phyloP scores from a whole-genome alignment of 2,797 vertebrate species.

The Erpetoichthys calabaricus region DNA sequence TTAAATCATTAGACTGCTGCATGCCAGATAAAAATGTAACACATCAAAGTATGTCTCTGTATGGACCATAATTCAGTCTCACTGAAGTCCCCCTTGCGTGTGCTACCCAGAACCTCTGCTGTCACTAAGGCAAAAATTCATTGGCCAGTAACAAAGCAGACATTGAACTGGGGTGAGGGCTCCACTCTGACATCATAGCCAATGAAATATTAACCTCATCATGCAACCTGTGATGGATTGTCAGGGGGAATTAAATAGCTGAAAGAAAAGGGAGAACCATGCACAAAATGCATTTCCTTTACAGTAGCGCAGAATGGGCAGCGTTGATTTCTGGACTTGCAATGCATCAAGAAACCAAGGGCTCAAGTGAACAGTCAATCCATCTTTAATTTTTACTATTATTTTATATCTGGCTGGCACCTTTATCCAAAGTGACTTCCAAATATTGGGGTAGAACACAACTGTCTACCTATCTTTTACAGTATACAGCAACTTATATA shows the following conservation, averaged over 20 bases:
- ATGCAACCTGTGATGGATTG: background rate
- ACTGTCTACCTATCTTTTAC: no score
- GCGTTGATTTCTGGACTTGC: no score
- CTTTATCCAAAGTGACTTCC: no score
- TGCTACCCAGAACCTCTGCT: background rate
- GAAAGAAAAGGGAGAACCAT: no score
- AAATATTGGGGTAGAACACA: no score
- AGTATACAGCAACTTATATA: no score
- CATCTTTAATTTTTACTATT: no score
- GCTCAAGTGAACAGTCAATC: no score
- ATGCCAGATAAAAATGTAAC: background rate
- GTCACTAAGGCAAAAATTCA: background rate
- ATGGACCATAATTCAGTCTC: background rate
- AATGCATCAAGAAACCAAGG: no score
- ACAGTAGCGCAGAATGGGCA: no score
- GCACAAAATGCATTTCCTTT: no score
- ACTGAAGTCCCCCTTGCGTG: background rate
- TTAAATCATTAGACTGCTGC: background rate
- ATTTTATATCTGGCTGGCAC: no score
- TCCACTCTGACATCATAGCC: background rate
- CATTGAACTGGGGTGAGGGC: background rate
- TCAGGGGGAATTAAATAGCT: background rate
- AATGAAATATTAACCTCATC: background rate
- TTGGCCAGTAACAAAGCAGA: background rate
- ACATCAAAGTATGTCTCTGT: background rate